A percentile compares a stretch with the other conserved stretches of the same genome.
Evolutionary conservation across 2,888 invertebrate species (phyloP).

Genomic region (Idaea dimidiata): DNA sequence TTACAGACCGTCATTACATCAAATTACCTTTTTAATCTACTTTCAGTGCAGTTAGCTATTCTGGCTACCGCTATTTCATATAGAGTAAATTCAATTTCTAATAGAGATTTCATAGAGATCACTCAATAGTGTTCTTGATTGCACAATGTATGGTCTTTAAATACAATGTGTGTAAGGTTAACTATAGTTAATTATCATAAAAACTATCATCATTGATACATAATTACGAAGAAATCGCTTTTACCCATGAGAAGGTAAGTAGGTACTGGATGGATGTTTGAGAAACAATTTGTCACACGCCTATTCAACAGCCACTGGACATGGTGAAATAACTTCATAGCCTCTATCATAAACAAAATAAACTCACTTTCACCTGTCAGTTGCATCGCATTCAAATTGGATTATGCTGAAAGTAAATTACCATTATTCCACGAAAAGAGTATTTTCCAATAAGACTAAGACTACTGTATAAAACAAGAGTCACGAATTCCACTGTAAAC

Average conservation of each 20-base stretch:
- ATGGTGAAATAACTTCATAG: slow-evolving; percentile 11
- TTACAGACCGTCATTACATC: slow-evolving; percentile 50
- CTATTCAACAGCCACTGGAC: slow-evolving; percentile 33
- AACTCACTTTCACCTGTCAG: slow-evolving; percentile 65
- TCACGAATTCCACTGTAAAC: slow-evolving; percentile 73
- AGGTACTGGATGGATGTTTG: slow-evolving; percentile 16
- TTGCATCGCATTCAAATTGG: slow-evolving; percentile 35
- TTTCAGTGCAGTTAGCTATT: slow-evolving; percentile 40
- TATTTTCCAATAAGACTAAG: slow-evolving; percentile 71
- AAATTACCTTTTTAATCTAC: slow-evolving; percentile 53
- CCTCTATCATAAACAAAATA: slow-evolving; percentile 36
- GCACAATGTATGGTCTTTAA: slow-evolving; percentile 17
- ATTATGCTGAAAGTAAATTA: slow-evolving; percentile 51
- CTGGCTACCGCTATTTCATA: slow-evolving; percentile 41
- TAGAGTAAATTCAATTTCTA: slow-evolving; percentile 48
- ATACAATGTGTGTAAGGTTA: slow-evolving; percentile 23
- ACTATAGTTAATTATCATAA: slow-evolving; percentile 19
- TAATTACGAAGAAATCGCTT: slow-evolving; percentile 23
- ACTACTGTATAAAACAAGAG: slow-evolving; percentile 65
- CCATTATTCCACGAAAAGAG: slow-evolving; percentile 59
- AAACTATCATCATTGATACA: slow-evolving; percentile 18
- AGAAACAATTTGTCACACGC: slow-evolving; percentile 26
- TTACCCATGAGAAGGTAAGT: slow-evolving; percentile 14
- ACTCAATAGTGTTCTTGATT: slow-evolving; percentile 30
- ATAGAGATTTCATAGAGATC: slow-evolving; percentile 36